These are phyloP conservation scores for Regulus satrapa DNA, from an alignment of 2,113 vertebrate species.

Conservation along the genomic window DNA sequence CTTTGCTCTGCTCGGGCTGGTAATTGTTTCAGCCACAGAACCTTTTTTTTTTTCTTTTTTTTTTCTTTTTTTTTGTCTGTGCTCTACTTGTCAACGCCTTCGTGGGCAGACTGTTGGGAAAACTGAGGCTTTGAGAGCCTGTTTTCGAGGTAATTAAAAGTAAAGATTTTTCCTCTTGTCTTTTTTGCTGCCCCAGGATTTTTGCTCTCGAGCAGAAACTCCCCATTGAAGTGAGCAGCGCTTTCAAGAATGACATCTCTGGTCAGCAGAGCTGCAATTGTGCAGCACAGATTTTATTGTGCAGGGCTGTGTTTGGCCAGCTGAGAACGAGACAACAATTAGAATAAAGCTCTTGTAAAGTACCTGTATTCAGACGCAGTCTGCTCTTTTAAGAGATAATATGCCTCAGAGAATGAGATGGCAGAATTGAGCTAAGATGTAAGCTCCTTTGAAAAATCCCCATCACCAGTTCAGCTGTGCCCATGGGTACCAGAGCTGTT, in stretches of 20 bases:
- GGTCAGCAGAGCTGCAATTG: not conserved
- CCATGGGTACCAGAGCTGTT: not conserved
- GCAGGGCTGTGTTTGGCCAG: not conserved
- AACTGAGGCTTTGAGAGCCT: not conserved
- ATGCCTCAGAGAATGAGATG: not conserved
- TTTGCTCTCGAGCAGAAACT: not conserved
- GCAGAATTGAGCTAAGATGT: not conserved
- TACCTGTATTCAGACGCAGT: not conserved
- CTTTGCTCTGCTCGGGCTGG: not conserved
- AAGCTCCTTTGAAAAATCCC: not conserved
- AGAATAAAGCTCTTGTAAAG: not conserved
- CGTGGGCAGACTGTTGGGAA: not conserved
- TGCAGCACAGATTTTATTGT: not conserved
- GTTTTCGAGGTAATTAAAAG: slow-evolving; percentile 56
- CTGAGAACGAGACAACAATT: not conserved
- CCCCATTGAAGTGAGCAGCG: not conserved
- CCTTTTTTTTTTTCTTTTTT: not conserved
- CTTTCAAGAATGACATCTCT: not conserved
- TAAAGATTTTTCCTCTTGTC: slow-evolving; percentile 36
- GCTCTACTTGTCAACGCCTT: not conserved
- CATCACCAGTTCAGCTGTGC: not conserved
- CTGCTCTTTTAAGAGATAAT: not conserved
- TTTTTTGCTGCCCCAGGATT: not conserved
- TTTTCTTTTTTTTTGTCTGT: not conserved
- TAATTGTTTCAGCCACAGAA: slow-evolving; percentile 11